Evolutionary conservation across 2,888 invertebrate species (phyloP).

Genomic region (Hirtodrosophila cameraria): DNA sequence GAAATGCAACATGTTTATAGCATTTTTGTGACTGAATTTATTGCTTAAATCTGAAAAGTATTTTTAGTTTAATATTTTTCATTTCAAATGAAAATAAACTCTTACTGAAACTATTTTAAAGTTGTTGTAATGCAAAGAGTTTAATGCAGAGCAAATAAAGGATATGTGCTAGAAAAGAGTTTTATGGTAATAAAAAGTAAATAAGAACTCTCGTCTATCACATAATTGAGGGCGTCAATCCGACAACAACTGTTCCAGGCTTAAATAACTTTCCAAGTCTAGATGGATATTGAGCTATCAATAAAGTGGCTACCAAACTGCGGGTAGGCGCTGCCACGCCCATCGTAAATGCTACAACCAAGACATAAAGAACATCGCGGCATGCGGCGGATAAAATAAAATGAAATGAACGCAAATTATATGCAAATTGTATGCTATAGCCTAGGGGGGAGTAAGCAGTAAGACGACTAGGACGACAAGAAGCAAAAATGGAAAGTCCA

Average conservation of each 20-base stretch:
- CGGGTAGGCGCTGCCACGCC: conserved; percentile 48
- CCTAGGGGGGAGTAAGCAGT: conserved; percentile 44
- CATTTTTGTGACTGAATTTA: too few species aligned
- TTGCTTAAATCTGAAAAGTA: too few species aligned
- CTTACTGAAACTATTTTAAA: too few species aligned
- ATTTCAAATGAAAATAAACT: too few species aligned
- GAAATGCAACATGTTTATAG: too few species aligned
- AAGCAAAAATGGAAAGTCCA: conserved; percentile 75
- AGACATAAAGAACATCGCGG: conserved; percentile 37
- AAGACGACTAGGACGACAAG: conserved; percentile 46
- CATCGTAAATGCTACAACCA: conserved; percentile 22
- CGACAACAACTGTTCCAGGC: conserved; percentile 23
- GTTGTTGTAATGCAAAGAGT: too few species aligned
- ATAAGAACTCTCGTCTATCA: background rate
- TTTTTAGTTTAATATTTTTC: too few species aligned
- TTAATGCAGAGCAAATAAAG: too few species aligned
- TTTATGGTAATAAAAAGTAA: background rate
- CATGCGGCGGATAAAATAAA: conserved; percentile 61
- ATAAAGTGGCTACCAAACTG: conserved; percentile 10
- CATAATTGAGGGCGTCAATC: conserved; percentile 36
- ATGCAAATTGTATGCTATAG: conserved; percentile 82
- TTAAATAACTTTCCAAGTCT: conserved; percentile 23
- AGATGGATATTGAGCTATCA: conserved; percentile 45
- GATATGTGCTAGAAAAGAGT: background rate
- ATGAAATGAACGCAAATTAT: conserved; percentile 81